Conservation (phyloP, 2,113 vertebrate species). For the Chascanopsetta lugubris region DNA sequence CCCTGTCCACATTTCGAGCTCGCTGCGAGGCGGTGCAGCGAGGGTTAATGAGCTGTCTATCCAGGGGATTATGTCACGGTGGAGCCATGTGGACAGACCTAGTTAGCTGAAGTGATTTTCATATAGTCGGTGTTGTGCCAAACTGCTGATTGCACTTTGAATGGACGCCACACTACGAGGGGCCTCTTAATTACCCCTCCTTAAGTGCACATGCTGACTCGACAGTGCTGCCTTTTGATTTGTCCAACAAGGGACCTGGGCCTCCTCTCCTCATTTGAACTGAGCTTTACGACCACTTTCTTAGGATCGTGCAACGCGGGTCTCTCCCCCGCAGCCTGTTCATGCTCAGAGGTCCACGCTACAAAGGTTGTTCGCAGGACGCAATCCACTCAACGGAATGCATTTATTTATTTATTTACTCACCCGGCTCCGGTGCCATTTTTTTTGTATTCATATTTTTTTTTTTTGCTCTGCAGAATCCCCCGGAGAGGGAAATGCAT, state of each 20-base stretch:
- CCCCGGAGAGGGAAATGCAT: slow-evolving; percentile 70
- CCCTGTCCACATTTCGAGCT: slow-evolving; percentile 36
- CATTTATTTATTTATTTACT: slow-evolving; percentile 64
- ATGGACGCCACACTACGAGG: slow-evolving; percentile 58
- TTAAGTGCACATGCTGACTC: slow-evolving; percentile 41
- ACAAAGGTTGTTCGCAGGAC: slow-evolving; percentile 31
- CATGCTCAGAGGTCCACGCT: slow-evolving; percentile 9
- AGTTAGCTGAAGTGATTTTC: slow-evolving; percentile 50
- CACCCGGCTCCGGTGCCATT: slow-evolving; percentile 58
- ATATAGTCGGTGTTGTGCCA: slow-evolving; percentile 44
- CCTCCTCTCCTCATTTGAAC: slow-evolving; percentile 22
- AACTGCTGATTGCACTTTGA: slow-evolving; percentile 68
- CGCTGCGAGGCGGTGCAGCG: slow-evolving; percentile 17
- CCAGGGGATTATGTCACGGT: slow-evolving; percentile 28
- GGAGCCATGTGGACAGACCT: slow-evolving; percentile 35
- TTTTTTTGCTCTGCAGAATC: slow-evolving; percentile 57
- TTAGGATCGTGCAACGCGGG: slow-evolving; percentile 6
- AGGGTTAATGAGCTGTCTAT: slow-evolving; percentile 45
- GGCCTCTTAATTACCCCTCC: slow-evolving; percentile 60
- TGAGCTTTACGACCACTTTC: slow-evolving; percentile 18
- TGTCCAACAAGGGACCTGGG: slow-evolving; percentile 25
- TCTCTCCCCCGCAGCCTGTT: slow-evolving; percentile 22
- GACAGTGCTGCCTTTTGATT: slow-evolving; percentile 41
- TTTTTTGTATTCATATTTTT: too few relatives aligned
- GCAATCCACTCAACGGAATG: slow-evolving; percentile 40